Percentiles rank a stretch among this genome's conserved stretches.
phyloP scores from a whole-genome alignment of 2,888 invertebrate genomes.

The Apodemia duryi region DNA sequence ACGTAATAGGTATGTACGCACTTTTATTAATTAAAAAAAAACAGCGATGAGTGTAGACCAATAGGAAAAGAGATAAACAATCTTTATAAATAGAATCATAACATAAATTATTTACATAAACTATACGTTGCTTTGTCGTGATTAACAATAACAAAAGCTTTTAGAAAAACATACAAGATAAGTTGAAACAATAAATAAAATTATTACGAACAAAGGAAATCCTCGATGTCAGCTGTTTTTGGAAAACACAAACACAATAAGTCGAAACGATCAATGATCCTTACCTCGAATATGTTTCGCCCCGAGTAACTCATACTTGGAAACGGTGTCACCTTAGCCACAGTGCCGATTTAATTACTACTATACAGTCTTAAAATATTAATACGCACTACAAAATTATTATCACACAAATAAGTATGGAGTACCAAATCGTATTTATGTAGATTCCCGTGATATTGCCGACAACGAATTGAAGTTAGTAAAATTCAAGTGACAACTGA shows the following conservation, averaged over 20 bases:
- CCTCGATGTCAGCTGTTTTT: conserved; percentile 80
- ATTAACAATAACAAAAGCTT: not conserved
- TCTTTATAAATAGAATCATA: conserved; percentile 31
- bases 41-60: not conserved
- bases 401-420: conserved; percentile 30
- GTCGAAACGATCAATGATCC: conserved; percentile 41
- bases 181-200: not conserved
- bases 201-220: conserved; percentile 57
- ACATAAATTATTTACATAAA: conserved; percentile 8
- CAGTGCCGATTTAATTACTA: conserved; percentile 47
- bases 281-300: conserved; percentile 83
- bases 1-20: conserved; percentile 7
- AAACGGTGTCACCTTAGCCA: conserved; percentile 74
- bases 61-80: conserved; percentile 16
- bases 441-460: conserved; percentile 1
- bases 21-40: not conserved
- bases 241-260: conserved; percentile 70
- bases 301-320: conserved; percentile 81
- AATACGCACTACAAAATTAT: conserved; percentile 18
- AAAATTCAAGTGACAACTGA: conserved; percentile 12
- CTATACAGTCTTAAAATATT: conserved; percentile 11
- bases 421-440: conserved; percentile 15
- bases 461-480: conserved; percentile 7
- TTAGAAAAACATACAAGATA: not conserved
- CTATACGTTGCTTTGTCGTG: not conserved